Evolutionary conservation across 2,113 vertebrate genomes (phyloP), one percentile per base, ranked within the genome.

Genomic region (Protomyctophum bolini): DNA sequence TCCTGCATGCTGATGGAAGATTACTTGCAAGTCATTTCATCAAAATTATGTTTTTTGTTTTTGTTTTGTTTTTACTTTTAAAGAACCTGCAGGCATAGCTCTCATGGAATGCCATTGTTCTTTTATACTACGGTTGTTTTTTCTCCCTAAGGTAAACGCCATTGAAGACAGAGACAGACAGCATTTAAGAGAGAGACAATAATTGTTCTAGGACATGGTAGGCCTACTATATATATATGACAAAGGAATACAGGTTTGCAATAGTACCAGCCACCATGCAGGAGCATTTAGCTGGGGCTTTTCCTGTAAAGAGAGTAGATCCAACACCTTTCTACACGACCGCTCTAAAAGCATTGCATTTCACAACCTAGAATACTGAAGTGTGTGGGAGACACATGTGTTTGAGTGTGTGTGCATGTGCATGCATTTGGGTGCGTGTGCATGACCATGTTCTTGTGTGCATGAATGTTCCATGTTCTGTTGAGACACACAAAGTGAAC

Each of bases 221-320:
- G n/a, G n/a, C n/a, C n/a, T n/a, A n/a, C n/a, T n/a, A n/a, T n/a
- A n/a, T n/a, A n/a, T n/a, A 64, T 75, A 33, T 11, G n/a, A 64
- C 50, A 70, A 66, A 71, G 72, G 79, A 83, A 89, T 76, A 86
- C 57, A 48, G 68, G 72, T 88, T 83, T 85, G 70, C 70, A 82
- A 75, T 72, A 75, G 52, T 65, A 74, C 2, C 55, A 41, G 5
- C 33, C 33, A 41, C 33, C 33, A 21, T 21, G 21, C 21, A 15
- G 46, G 7, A 55, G 49, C n/a, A 55, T 55, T n/a, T 72, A 57
- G 8, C 28, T 0, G 0, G 21, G 65, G 6, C 47, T 63, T 59
- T 70, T 7, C 15, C 50, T 72, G 58, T 14, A 66, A 66, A 72
- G 51, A 72, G 51, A 72, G 45, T 65, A 72, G 47, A 70, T 28